phyloP scores from a whole-genome alignment of 2,797 vertebrate species.

The Enteromius treurensis region DNA sequence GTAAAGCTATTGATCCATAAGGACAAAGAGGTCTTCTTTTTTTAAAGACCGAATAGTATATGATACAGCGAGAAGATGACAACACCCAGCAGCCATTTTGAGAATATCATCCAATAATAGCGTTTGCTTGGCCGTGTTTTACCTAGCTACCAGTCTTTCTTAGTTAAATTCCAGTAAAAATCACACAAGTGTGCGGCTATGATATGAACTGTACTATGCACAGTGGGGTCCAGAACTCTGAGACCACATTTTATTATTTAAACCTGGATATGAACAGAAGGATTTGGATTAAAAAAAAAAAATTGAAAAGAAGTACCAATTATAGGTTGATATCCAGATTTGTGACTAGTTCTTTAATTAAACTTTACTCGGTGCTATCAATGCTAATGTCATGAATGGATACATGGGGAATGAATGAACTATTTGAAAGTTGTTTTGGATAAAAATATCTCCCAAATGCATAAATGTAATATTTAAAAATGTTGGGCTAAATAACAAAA shows the following conservation, averaged over 20 bases:
- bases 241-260: neutral
- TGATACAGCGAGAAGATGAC: neutral
- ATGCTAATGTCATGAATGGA: neutral
- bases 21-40: conserved; percentile 4
- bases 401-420: neutral
- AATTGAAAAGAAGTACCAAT: too few relatives aligned
- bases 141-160: neutral
- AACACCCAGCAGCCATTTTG: neutral
- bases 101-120: neutral
- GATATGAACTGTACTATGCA: neutral
- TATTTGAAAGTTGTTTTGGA: neutral
- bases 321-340: neutral
- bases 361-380: neutral
- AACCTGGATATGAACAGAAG: neutral
- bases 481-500: neutral
- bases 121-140: neutral
- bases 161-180: neutral
- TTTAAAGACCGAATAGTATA: neutral
- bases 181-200: neutral
- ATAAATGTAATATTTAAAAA: neutral
- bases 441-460: neutral
- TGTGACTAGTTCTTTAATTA: neutral
- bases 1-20: conserved; percentile 47
- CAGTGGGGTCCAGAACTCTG: neutral
- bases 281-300: neutral